Percentiles rank a stretch among this genome's conserved stretches.
Conservation (phyloP, 2,888 invertebrate species). For the Elegia similella region DNA sequence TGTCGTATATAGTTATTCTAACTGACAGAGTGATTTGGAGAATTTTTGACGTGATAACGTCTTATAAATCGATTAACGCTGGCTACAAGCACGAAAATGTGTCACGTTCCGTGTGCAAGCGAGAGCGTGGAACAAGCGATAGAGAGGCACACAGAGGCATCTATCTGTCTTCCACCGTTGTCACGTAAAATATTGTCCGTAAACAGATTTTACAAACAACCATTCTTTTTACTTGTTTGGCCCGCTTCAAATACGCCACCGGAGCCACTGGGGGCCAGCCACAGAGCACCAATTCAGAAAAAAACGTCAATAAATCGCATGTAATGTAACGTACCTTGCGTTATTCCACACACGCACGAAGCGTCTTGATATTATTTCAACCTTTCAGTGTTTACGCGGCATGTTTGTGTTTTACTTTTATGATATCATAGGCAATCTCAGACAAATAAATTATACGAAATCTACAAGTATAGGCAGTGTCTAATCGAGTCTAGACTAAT, state of each 20-base stretch:
- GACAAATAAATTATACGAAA: background rate
- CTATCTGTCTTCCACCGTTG: no score
- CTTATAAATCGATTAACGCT: no score
- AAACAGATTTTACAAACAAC: no score
- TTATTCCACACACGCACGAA: slow-evolving; percentile 14
- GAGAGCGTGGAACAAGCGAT: no score
- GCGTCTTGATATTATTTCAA: slow-evolving; percentile 11
- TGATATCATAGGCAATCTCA: background rate
- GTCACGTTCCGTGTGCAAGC: no score
- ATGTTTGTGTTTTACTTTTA: slow-evolving; percentile 11
- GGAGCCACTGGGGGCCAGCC: background rate
- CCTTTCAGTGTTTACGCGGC: slow-evolving; percentile 9
- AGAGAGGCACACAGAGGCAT: no score
- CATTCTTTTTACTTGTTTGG: background rate
- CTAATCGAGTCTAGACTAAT: no score
- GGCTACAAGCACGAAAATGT: no score
- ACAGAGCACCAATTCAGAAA: slow-evolving; percentile 5
- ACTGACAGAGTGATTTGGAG: no score
- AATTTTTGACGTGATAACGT: no score
- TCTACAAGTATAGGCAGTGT: background rate
- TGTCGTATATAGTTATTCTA: no score
- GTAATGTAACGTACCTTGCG: slow-evolving; percentile 1
- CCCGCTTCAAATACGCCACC: background rate
- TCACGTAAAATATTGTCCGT: no score
- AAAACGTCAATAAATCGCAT: slow-evolving; percentile 10